Conservation (phyloP, 2,797 vertebrate genomes). For the Pantherophis alleghaniensis region DNA sequence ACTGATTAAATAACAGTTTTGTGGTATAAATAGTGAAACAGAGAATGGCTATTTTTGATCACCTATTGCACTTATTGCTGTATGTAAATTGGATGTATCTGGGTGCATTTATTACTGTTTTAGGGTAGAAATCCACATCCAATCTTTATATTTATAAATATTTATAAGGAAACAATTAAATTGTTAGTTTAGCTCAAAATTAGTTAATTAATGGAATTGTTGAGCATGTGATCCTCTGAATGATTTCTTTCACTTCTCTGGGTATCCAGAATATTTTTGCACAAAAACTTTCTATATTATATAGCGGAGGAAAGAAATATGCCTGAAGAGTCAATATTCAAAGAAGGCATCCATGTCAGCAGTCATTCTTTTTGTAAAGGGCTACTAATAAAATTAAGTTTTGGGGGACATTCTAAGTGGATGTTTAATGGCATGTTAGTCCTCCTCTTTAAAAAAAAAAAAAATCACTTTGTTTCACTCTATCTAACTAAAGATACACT, state of each 20-base stretch:
- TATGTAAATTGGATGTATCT: not conserved
- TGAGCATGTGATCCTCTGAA: not conserved
- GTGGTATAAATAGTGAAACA: not conserved
- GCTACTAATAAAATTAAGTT: slow-evolving; percentile 38
- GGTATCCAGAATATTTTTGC: not conserved
- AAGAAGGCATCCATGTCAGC: slow-evolving; percentile 35
- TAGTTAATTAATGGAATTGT: not conserved
- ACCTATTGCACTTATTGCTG: not conserved
- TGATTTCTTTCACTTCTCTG: not conserved
- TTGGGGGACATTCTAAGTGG: not conserved
- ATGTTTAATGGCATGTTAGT: slow-evolving; percentile 12
- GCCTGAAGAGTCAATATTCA: not conserved
- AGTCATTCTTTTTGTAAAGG: slow-evolving; percentile 37
- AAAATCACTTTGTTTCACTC: not conserved
- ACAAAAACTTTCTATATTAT: slow-evolving; percentile 3
- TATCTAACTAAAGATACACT: not conserved
- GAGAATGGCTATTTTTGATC: not conserved
- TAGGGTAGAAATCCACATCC: not conserved
- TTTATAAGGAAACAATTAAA: not conserved
- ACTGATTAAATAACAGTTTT: not conserved
- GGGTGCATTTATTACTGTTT: not conserved
- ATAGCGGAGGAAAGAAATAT: not conserved
- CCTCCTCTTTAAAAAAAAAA: not conserved
- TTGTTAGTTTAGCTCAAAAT: not conserved
- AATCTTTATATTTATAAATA: not conserved